Base-by-base conservation (phyloP, 2,797 vertebrate species). In the Platalea minor region DNA sequence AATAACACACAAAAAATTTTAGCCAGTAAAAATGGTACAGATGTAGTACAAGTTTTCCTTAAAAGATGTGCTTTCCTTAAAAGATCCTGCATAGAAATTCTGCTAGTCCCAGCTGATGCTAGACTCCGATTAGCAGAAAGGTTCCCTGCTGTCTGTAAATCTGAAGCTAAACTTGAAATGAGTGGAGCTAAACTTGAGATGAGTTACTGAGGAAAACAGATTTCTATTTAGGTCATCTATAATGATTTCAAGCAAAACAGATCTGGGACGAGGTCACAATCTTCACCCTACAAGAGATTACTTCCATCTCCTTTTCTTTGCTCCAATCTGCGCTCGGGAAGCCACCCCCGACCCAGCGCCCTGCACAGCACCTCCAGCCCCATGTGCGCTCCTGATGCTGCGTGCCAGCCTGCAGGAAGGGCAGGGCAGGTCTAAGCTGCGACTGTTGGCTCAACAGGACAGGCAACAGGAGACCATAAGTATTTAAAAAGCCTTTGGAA, bases 331-430 rank as follows among this genome's bases (percentile, higher is more conserved):
- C 5, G 5, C 43, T 63, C 1, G 3, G 50, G 50, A 81, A 81
- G 56, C 28, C 56, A 56, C 8, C 11, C 9, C 23, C 0, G 0
- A 21, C 33, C 10, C 43, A 25, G 19, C 31, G 83, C 11, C 35
- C 60, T 48, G 37, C 10, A 4, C 2, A 1, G 33, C 54, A 60
- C 13, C 46, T 53, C 39, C 48, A 75, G 25, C 41, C 46, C 10
- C 1, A 0, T 2, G 3, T 26, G 33, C 35, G 33, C 21, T 74
- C 61, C 41, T 43, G 39, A 45, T 19, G 28, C 43, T 39, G 54
- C 1, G 1, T 28, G 33, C 26, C 43, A 39, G 20, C 14, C 11
- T 8, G 2, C 1, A 0, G 51, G 65, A 72, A 57, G 29, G 19
- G 25, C 50, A 69, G 26, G 68, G 28, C 16, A 48, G 33, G 20